These are phyloP conservation scores for Cydia strobilella DNA, from an alignment of 1,140 invertebrate genomes.

Conservation along the genomic window DNA sequence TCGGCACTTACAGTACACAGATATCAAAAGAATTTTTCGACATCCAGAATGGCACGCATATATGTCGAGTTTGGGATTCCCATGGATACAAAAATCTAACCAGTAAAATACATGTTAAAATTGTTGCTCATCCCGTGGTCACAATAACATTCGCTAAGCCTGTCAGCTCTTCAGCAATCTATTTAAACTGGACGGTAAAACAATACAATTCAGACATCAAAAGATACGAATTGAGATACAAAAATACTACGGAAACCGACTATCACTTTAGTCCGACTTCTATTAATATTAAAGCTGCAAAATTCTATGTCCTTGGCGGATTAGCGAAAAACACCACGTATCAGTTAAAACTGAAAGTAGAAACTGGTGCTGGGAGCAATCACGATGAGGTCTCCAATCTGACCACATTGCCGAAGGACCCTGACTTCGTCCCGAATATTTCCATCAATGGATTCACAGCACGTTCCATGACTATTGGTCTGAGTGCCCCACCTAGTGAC, in stretches of 20 bases:
- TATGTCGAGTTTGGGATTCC: conserved; percentile 57
- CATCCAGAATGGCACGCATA: conserved; percentile 64
- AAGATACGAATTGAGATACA: conserved; percentile 84
- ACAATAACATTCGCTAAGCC: conserved; percentile 87
- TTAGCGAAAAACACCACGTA: conserved; percentile 84
- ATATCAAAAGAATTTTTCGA: conserved; percentile 44
- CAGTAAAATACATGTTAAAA: conserved; percentile 79
- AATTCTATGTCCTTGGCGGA: conserved; percentile 81
- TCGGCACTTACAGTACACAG: conserved; percentile 50
- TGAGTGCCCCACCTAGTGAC: conserved; percentile 84
- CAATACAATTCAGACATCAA: conserved; percentile 87
- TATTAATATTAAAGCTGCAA: conserved; percentile 82
- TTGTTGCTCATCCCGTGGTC: conserved; percentile 86
- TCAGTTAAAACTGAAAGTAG: conserved; percentile 73
- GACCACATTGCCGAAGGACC: conserved; percentile 85
- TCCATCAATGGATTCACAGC: conserved; percentile 88
- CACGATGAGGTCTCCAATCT: conserved; percentile 76
- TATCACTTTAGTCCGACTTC: conserved; percentile 57
- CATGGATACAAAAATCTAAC: conserved; percentile 50
- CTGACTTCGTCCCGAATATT: conserved; percentile 88
- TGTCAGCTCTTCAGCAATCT: conserved; percentile 87
- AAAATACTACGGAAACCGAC: conserved; percentile 70
- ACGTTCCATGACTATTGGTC: conserved; percentile 89
- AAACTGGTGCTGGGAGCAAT: conserved; percentile 77
- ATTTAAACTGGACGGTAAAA: conserved; percentile 90